Percentiles rank a stretch among this genome's conserved stretches.
These are phyloP conservation scores for Drosophila diplacantha DNA, from an alignment of 2,888 invertebrate genomes.

Conservation along the genomic window DNA sequence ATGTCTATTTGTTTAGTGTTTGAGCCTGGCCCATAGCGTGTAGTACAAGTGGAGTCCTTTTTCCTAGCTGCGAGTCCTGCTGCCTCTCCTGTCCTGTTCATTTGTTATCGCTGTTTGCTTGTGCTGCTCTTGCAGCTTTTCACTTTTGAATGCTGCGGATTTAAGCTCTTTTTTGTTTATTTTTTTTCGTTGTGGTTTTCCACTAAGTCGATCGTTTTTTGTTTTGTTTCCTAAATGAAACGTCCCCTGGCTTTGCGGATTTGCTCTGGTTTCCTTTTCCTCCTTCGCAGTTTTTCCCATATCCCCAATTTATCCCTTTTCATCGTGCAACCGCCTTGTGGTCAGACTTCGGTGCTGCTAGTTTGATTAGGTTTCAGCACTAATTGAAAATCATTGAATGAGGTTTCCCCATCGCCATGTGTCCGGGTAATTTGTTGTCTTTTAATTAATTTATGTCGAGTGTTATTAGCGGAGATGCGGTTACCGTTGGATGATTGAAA, in stretches of 20 bases:
- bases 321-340: conserved; percentile 22
- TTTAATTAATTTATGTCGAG: conserved; percentile 44
- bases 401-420: conserved; percentile 22
- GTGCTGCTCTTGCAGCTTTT: conserved; percentile 37
- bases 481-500: conserved; percentile 10
- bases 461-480: conserved; percentile 31
- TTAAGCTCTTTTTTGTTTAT: conserved; percentile 8
- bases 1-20: conserved; percentile 69
- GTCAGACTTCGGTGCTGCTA: conserved; percentile 27
- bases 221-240: conserved; percentile 22
- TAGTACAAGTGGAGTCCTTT: conserved; percentile 19
- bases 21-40: conserved; percentile 49
- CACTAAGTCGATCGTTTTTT: conserved; percentile 58
- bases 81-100: conserved; percentile 44
- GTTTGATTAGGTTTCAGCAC: conserved; percentile 46
- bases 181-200: conserved; percentile 17
- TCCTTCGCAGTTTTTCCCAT: conserved; percentile 7
- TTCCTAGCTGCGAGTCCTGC: conserved; percentile 7
- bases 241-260: conserved; percentile 48
- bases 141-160: conserved; percentile 40
- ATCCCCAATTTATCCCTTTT: conserved; percentile 21
- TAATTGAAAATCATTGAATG: conserved; percentile 63
- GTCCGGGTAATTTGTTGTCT: conserved; percentile 26
- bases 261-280: conserved; percentile 40
- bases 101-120: conserved; percentile 64